Percentiles rank a stretch among this genome's conserved stretches.
These are phyloP conservation scores for Amphipoea oculea DNA, from an alignment of 2,888 invertebrate species.

Conservation along the genomic window DNA sequence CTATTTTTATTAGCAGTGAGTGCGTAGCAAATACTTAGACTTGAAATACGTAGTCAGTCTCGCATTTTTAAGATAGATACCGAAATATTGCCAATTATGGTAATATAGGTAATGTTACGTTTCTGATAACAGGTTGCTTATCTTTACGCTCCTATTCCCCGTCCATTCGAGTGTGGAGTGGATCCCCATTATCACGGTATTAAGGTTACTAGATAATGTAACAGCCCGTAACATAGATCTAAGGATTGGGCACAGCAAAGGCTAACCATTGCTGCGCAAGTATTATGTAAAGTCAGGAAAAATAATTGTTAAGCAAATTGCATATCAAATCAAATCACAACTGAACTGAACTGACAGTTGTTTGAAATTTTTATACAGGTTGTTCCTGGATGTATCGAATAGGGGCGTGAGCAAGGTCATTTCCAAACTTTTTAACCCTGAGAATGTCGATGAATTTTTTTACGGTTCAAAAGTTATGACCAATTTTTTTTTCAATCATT, in stretches of 20 bases:
- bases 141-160: slow-evolving; percentile 30
- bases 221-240: slow-evolving; percentile 29
- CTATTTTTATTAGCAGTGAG: neutral
- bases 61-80: neutral
- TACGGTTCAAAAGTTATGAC: too few species aligned
- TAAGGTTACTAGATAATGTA: slow-evolving; percentile 39
- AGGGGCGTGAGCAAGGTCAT: too few species aligned
- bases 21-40: neutral
- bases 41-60: neutral
- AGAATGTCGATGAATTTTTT: too few species aligned
- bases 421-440: too few species aligned
- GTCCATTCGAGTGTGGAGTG: slow-evolving; percentile 37
- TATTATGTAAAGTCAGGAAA: neutral
- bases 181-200: slow-evolving; percentile 32
- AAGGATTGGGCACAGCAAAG: slow-evolving; percentile 15
- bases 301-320: too few species aligned
- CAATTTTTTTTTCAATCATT: too few species aligned
- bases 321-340: neutral
- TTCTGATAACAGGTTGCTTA: slow-evolving; percentile 32
- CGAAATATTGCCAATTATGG: neutral
- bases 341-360: neutral
- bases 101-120: neutral
- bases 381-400: too few species aligned
- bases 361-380: neutral
- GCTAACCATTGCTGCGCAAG: neutral